Evolutionary conservation across 2,888 invertebrate species (phyloP), one percentile per base, ranked within the genome.

Genomic region (Camponotus fellah): DNA sequence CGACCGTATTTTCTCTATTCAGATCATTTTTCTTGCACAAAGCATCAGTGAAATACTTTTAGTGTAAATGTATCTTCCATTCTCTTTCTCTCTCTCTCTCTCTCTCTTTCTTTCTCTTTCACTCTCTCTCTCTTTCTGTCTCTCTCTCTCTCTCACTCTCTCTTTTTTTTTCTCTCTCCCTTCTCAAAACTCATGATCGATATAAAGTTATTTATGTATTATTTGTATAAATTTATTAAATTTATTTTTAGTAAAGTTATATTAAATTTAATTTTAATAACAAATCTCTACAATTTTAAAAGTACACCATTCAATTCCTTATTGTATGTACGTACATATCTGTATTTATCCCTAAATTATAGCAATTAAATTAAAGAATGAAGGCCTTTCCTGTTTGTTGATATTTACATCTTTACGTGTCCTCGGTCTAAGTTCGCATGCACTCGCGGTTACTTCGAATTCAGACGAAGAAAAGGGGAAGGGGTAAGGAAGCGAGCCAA

Each of bases 391-490:
- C 43, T 69, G 6, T 43, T 32, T 32, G n/a, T 56, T 14, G 10
- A 26, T 10, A 56, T 43, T 56, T 58, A 68, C n/a, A 26, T 26
- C 14, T 68, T 17, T 77, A 26, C 56, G 65, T 76, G 64, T 64
- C 37, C 37, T 65, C 49, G 49, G 5, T n/a, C 0, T 66, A 40
- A 77, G 76, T 76, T 37, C 26, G 37, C 66, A 21, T 32, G 40
- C 56, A 56, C 56, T 77, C 46, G 75, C n/a, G 75, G 75, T 76
- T 76, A 60, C 62, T 64, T 82, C 17, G 49, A 62, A 62, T 34
- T 17, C 46, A 32, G 17, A 34, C 2, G 34, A 49, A 5, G 34
- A 62, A 8, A 8, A 12, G 9, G 26, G 14, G 32, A 26, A 49
- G 26, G 34, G 17, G 17, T 6, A 46, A 71, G 64, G 46, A 37